phyloP scores from a whole-genome alignment of 1,140 invertebrate species.

The Potamilus streckersoni region DNA sequence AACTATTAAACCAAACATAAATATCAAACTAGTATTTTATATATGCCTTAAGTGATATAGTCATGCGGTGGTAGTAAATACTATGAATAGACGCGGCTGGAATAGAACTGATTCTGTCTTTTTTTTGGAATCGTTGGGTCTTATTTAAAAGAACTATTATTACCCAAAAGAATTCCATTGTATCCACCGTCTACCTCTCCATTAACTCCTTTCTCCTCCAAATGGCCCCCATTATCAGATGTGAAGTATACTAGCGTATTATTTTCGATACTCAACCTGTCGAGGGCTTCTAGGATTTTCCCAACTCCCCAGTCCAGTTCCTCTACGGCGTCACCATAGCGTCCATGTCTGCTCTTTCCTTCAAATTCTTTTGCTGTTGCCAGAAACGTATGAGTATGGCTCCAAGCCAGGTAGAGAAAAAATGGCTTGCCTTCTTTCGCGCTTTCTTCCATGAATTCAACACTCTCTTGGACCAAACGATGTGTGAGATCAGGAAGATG shows the following conservation, averaged over 20 bases:
- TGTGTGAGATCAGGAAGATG: conserved; percentile 46
- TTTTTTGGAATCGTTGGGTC: no score
- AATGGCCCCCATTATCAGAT: conserved; percentile 9
- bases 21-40: no score
- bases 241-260: conserved; percentile 40
- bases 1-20: no score
- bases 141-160: no score
- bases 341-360: conserved; percentile 49
- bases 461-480: conserved; percentile 47
- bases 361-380: conserved; percentile 37
- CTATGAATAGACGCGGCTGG: no score
- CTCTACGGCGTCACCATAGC: conserved; percentile 68
- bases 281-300: conserved; percentile 60
- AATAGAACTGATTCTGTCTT: no score
- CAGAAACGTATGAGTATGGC: conserved; percentile 53
- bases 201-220: not conserved
- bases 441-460: conserved; percentile 46
- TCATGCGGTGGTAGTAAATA: no score
- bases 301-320: conserved; percentile 69
- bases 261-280: conserved; percentile 50
- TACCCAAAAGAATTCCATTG: conserved; percentile 9
- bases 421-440: conserved; percentile 43
- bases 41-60: no score
- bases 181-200: conserved; percentile 7
- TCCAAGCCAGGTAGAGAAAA: conserved; percentile 53